A percentile compares a stretch with the other conserved stretches of the same genome.
These are phyloP conservation scores for Oegoconia quadripuncta DNA, from an alignment of 2,888 invertebrate genomes.

Conservation along the genomic window DNA sequence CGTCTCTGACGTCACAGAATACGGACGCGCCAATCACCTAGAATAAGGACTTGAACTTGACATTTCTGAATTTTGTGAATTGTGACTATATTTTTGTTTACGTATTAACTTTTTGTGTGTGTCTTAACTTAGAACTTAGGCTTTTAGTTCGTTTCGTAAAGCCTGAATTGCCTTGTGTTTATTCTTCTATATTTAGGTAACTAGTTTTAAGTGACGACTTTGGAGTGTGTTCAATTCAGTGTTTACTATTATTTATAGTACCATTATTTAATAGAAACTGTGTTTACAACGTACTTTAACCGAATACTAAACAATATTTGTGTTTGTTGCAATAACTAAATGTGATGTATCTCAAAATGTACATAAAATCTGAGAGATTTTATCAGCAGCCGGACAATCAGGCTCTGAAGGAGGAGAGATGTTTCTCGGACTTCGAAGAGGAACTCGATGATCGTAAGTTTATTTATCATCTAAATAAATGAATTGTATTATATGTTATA, in stretches of 20 bases:
- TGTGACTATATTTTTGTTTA: background rate
- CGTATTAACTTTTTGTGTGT: background rate
- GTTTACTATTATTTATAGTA: background rate
- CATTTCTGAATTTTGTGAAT: background rate
- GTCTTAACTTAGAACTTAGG: too few species aligned
- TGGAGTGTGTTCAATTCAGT: background rate
- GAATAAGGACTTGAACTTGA: background rate
- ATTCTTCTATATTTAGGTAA: too few species aligned
- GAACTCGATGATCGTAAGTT: slow-evolving; percentile 65
- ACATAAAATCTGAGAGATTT: slow-evolving; percentile 68
- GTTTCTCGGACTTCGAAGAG: slow-evolving; percentile 66
- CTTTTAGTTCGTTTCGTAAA: too few species aligned
- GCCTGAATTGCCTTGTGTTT: too few species aligned
- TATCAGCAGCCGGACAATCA: slow-evolving; percentile 62
- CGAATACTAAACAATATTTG: background rate
- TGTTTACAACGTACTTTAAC: background rate
- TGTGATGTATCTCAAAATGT: slow-evolving; percentile 72
- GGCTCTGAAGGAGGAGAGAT: slow-evolving; percentile 55
- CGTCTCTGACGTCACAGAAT: slow-evolving; percentile 2
- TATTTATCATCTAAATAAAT: background rate
- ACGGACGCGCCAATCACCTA: background rate
- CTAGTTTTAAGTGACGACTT: background rate
- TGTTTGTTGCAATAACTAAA: slow-evolving; percentile 11
- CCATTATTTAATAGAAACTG: background rate
- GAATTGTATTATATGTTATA: background rate